phyloP scores from a whole-genome alignment of 2,888 invertebrate species.

The Lithophane socia region DNA sequence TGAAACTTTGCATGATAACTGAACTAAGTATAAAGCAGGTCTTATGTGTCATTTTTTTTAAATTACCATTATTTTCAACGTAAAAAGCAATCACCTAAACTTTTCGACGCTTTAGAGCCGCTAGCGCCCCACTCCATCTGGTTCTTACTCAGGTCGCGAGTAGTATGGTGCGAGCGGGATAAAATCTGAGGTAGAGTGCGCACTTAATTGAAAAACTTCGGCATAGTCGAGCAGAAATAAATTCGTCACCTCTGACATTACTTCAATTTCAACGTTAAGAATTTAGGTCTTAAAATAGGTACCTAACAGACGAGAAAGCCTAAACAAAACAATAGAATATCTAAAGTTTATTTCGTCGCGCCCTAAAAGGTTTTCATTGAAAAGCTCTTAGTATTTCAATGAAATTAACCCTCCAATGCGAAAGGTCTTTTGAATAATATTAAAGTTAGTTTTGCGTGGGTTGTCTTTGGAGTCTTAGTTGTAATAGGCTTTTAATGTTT shows the following conservation, averaged over 20 bases:
- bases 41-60: too few species aligned
- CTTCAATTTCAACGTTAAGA: background rate
- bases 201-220: too few species aligned
- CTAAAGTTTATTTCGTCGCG: conserved; percentile 4
- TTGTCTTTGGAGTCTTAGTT: background rate
- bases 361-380: conserved; percentile 29
- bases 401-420: conserved; percentile 1
- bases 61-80: too few species aligned
- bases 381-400: conserved; percentile 12
- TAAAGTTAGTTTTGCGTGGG: conserved; percentile 20
- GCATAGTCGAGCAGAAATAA: background rate
- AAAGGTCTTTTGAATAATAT: conserved; percentile 1
- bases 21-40: too few species aligned
- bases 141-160: too few species aligned
- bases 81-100: too few species aligned
- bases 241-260: background rate
- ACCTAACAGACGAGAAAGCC: background rate
- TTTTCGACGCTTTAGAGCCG: too few species aligned
- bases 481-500: background rate
- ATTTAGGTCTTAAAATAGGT: background rate
- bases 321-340: conserved; percentile 19
- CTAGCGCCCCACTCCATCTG: too few species aligned
- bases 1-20: too few species aligned
- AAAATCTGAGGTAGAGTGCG: too few species aligned
- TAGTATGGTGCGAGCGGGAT: too few species aligned